phyloP scores from a whole-genome alignment of 2,113 vertebrate species.

The Paratilapia polleni region DNA sequence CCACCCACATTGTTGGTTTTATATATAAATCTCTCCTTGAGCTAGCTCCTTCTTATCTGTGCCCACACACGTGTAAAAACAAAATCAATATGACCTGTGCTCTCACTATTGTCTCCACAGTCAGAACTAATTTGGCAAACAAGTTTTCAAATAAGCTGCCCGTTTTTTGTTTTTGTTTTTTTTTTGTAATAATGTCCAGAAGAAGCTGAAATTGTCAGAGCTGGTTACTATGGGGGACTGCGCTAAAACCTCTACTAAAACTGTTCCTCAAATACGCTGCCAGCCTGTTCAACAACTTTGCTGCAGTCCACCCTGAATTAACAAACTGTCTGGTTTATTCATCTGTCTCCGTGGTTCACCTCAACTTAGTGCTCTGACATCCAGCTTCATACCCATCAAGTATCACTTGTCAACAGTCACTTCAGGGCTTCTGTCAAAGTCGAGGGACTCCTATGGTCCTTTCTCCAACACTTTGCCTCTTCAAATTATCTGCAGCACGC shows the following conservation, averaged over 20 bases:
- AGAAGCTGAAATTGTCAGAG: not conserved
- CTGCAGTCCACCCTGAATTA: not conserved
- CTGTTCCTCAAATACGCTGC: not conserved
- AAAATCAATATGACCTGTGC: not conserved
- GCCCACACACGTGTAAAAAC: not conserved
- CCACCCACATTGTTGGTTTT: not conserved
- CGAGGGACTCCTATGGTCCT: not conserved
- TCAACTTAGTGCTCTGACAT: slow-evolving; percentile 14
- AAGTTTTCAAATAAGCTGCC: not conserved
- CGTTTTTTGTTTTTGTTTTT: not conserved
- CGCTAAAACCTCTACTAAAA: not conserved
- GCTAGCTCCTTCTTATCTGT: not conserved
- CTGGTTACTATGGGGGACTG: not conserved
- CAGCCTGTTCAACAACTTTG: not conserved
- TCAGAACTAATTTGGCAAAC: too few relatives aligned
- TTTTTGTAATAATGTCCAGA: not conserved
- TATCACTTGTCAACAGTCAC: slow-evolving; percentile 21
- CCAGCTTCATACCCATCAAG: slow-evolving; percentile 1
- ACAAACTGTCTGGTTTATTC: not conserved
- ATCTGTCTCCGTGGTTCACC: not conserved
- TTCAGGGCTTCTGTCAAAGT: slow-evolving; percentile 20
- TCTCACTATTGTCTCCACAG: not conserved
- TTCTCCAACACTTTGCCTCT: not conserved
- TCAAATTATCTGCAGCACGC: not conserved
- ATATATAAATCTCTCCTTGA: too few relatives aligned